phyloP scores from a whole-genome alignment of 2,797 vertebrate genomes.

The Crax fasciolata region DNA sequence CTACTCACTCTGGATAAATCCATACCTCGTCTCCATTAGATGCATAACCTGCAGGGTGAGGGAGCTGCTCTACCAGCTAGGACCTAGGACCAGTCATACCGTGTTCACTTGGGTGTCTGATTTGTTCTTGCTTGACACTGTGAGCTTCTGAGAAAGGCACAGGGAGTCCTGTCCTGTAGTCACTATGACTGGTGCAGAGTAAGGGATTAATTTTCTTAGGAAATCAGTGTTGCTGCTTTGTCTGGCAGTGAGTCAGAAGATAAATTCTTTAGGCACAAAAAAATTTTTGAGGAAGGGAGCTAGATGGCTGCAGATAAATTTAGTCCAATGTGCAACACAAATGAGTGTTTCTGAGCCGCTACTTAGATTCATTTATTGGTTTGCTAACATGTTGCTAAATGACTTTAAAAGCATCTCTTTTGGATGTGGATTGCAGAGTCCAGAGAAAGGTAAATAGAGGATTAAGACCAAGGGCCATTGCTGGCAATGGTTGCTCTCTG shows the following conservation, averaged over 20 bases:
- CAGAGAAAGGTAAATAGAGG: conserved; percentile 18
- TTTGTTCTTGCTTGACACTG: background rate
- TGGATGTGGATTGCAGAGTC: background rate
- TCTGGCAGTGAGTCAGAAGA: background rate
- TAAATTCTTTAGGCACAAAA: background rate
- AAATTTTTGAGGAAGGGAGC: background rate
- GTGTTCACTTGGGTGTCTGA: rapidly evolving
- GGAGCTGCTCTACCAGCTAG: rapidly evolving
- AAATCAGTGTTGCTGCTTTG: background rate
- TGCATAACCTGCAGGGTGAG: background rate
- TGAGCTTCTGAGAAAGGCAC: rapidly evolving
- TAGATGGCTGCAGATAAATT: background rate
- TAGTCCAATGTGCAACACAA: background rate
- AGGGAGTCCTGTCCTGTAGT: background rate
- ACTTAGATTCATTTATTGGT: background rate
- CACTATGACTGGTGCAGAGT: background rate
- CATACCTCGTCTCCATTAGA: rapidly evolving
- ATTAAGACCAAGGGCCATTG: background rate
- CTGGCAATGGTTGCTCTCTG: background rate
- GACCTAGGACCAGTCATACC: rapidly evolving
- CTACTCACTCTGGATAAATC: background rate
- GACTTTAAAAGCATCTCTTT: conserved; percentile 22
- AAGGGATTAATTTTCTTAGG: background rate
- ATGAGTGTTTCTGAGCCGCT: background rate
- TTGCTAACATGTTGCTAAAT: background rate